Evolutionary conservation across 2,113 vertebrate species (phyloP).

Genomic region (Pantherophis guttatus): DNA sequence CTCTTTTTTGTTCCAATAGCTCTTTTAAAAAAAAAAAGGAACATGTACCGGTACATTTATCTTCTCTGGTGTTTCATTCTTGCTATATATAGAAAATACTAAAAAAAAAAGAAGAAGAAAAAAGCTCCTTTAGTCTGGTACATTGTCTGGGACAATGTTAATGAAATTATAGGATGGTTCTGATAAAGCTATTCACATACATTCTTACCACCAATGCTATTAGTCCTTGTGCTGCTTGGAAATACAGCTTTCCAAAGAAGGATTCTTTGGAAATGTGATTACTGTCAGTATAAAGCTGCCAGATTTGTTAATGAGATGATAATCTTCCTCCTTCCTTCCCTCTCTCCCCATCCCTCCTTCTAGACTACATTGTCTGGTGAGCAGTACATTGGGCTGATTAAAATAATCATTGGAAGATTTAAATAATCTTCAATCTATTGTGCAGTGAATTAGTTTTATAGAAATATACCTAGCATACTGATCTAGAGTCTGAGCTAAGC

Average conservation of each 20-base stretch:
- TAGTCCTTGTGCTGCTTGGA: constrained; percentile 67
- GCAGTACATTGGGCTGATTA: constrained; percentile 63
- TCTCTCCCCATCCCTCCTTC: constrained; percentile 44
- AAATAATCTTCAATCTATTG: constrained; percentile 53
- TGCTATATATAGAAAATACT: constrained; percentile 55
- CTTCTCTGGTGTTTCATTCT: constrained; percentile 41
- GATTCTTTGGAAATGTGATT: constrained; percentile 71
- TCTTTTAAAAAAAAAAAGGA: constrained; percentile 46
- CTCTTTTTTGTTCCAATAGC: constrained; percentile 43
- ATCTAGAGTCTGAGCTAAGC: constrained; percentile 9
- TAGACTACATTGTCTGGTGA: constrained; percentile 56
- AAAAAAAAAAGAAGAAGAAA: constrained; percentile 28
- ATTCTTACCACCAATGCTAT: constrained; percentile 58
- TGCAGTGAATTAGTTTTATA: constrained; percentile 42
- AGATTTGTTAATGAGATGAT: constrained; percentile 70
- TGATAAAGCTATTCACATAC: constrained; percentile 52
- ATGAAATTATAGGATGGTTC: constrained; percentile 58
- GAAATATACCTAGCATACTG: constrained; percentile 37
- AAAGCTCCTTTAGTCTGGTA: neutral
- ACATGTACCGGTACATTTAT: constrained; percentile 53
- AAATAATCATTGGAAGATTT: constrained; percentile 20
- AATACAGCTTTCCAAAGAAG: constrained; percentile 65
- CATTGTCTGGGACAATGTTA: constrained; percentile 44
- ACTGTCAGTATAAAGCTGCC: constrained; percentile 54
- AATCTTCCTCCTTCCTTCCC: constrained; percentile 38